A percentile compares a stretch with the other conserved stretches of the same genome.
Conservation (phyloP, 1,140 invertebrate species). For the Eueides isabella region DNA sequence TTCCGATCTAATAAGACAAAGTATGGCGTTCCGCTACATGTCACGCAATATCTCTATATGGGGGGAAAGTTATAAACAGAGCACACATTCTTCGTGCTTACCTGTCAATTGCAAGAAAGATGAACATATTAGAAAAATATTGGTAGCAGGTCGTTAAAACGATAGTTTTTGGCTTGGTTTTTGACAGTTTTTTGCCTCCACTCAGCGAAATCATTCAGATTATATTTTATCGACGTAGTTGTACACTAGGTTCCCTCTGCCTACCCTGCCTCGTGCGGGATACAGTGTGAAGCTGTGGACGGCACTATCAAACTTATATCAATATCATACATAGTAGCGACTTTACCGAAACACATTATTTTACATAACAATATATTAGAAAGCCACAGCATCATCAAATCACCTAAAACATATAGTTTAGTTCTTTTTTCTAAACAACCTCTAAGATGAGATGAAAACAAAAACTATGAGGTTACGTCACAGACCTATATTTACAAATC, state of each 20-base stretch:
- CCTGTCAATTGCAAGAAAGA: not conserved
- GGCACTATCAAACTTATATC: no score
- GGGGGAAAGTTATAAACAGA: not conserved
- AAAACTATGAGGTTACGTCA: slow-evolving; percentile 55
- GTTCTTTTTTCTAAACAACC: slow-evolving; percentile 23
- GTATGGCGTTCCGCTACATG: slow-evolving; percentile 1
- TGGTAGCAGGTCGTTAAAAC: not conserved
- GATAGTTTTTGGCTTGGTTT: not conserved
- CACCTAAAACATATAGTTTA: not conserved
- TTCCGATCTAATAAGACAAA: not conserved
- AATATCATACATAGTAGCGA: no score
- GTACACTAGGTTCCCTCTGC: no score
- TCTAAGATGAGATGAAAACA: slow-evolving; percentile 31
- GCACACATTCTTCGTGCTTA: not conserved
- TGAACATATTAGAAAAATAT: not conserved
- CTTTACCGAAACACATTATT: no score
- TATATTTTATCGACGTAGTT: no score
- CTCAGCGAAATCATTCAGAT: not conserved
- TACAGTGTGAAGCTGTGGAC: no score
- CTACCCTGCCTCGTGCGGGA: no score
- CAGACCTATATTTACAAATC: slow-evolving; percentile 65
- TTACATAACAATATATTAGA: not conserved
- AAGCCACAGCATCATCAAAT: not conserved
- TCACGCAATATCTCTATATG: slow-evolving; percentile 2
- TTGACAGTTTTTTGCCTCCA: no score